phyloP scores from a whole-genome alignment of 2,113 vertebrate species.

The Ochotona curzoniae region DNA sequence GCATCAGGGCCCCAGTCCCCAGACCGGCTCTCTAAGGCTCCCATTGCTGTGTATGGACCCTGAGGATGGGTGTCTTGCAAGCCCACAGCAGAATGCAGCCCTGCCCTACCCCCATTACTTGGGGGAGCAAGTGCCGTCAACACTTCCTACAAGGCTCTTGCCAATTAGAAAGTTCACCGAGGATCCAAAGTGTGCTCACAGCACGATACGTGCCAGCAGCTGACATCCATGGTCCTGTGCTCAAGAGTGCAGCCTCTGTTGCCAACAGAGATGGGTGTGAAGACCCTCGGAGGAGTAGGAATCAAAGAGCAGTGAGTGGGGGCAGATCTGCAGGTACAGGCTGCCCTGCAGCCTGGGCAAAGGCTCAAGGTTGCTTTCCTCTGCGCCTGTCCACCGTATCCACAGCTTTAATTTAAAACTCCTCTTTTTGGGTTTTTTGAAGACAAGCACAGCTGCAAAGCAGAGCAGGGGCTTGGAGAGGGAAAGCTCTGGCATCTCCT shows the following conservation, averaged over 20 bases:
- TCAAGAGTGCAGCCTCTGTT: neutral
- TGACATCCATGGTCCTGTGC: conserved; percentile 8
- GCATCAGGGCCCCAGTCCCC: neutral
- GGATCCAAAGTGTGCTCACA: neutral
- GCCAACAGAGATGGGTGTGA: neutral
- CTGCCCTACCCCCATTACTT: neutral
- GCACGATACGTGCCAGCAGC: neutral
- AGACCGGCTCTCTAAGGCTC: neutral
- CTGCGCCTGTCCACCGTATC: neutral
- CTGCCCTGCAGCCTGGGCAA: neutral
- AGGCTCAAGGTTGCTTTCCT: conserved; percentile 57
- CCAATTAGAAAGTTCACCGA: neutral
- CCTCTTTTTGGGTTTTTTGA: conserved; percentile 55
- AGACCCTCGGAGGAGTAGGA: neutral
- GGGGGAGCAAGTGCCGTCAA: neutral
- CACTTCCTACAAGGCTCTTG: neutral
- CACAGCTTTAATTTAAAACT: conserved; percentile 54
- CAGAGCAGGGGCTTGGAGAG: neutral
- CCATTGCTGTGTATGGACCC: neutral
- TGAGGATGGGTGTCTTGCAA: too few species aligned
- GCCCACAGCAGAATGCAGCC: neutral
- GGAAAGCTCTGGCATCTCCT: neutral
- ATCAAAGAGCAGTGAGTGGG: neutral
- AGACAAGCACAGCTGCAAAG: conserved; percentile 47
- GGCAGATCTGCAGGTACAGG: neutral